Base-by-base conservation (phyloP, 2,113 vertebrate species). In the Stigmatopora nigra region DNA sequence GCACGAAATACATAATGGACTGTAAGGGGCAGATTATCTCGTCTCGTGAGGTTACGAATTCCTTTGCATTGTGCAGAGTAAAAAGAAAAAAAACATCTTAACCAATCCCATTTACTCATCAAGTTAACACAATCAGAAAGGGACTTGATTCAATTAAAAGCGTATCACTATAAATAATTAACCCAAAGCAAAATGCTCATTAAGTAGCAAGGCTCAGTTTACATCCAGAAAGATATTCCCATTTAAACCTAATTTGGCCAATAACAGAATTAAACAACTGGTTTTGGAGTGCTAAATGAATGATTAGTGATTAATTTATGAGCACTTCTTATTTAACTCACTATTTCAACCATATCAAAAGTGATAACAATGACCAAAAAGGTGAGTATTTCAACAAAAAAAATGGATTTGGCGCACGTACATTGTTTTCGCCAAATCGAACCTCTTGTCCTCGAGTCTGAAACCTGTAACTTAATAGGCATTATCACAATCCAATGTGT, bases 1-100 rank as follows among this genome's bases (percentile, higher is more conserved):
- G 44, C 36, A 53, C 62, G 38, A 73, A 71, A 67, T 66, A n/a
- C 66, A 64, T 62, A 36, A 11, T 60, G 11, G 19, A 52, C 3
- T 44, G 25, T 16, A 64, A 64, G 25, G 46, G 12, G 12, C 45
- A 55, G 36, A 52, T 4, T 1, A 52, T 65, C 31, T 61, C 9
- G 51, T 53, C 22, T 60, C 5, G 46, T 55, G 62, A n/a, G 57
- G 22, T 49, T 51, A 19, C 25, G 4, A 7, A 25, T 36, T 59
- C n/a, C 11, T 58, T 56, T 16, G 9, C 48, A n/a, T 55, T 38
- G 48, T 17, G 3, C 22, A 41, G 38, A 41, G 38, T 41, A 41
- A 9, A 20, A 44, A 10, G 70, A 60, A 45, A 9, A 66, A 31
- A 22, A 9, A 64, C 17, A 2, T 63, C 35, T n/a, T 22, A 48